phyloP scores from a whole-genome alignment of 2,113 vertebrate species.

The Onychostruthus taczanowskii region DNA sequence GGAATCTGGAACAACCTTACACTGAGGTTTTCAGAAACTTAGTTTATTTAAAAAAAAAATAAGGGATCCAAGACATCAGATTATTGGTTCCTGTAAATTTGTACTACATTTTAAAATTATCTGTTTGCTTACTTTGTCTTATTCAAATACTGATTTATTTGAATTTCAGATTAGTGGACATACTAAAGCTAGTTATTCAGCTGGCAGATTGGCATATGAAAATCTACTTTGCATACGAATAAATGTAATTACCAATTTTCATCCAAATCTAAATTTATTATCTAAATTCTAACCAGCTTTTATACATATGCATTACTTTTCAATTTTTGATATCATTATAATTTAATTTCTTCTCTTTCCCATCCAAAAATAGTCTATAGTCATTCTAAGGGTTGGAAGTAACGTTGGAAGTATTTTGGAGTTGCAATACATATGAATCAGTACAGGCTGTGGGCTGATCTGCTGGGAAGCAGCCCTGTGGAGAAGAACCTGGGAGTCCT shows the following conservation, averaged over 20 bases:
- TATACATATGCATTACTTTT: background rate
- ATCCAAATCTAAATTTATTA: constrained; percentile 3
- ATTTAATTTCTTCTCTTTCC: background rate
- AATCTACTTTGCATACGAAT: background rate
- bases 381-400: background rate
- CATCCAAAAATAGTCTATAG: background rate
- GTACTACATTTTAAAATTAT: background rate
- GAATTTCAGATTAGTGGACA: background rate
- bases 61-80: background rate
- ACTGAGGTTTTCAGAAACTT: background rate
- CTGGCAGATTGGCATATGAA: background rate
- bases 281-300: background rate
- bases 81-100: background rate
- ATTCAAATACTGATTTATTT: background rate
- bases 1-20: background rate
- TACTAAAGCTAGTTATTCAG: background rate
- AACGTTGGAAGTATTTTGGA: background rate
- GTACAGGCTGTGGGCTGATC: background rate
- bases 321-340: background rate
- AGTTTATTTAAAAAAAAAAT: background rate
- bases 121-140: background rate
- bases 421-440: background rate
- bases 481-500: background rate
- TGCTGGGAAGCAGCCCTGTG: background rate
- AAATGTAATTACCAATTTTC: background rate